Evolutionary conservation across 2,797 vertebrate genomes (phyloP).

Genomic region (Squalus acanthias): DNA sequence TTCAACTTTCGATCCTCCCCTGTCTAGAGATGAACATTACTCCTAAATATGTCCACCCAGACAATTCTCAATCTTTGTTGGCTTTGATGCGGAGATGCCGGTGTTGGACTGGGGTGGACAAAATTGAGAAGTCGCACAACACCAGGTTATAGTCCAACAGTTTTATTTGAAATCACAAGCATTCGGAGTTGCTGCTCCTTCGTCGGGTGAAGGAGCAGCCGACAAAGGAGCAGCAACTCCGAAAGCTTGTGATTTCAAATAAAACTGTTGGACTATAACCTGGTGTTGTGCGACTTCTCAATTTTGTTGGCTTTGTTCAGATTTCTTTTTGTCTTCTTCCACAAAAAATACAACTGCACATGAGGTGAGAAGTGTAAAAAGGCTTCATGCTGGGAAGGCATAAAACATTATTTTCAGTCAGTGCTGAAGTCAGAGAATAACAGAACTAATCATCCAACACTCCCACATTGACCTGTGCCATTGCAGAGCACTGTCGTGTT

Average conservation of each 20-base stretch:
- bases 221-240: too few relatives aligned
- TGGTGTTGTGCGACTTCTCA: too few relatives aligned
- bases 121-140: too few relatives aligned
- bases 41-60: neutral
- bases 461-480: neutral
- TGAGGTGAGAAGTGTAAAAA: neutral
- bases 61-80: neutral
- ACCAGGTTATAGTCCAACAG: too few relatives aligned
- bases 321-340: neutral
- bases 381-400: neutral
- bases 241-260: too few relatives aligned
- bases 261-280: too few relatives aligned
- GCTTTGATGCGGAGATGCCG: neutral
- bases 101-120: too few relatives aligned
- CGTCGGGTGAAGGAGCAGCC: too few relatives aligned
- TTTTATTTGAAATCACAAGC: too few relatives aligned
- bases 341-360: neutral
- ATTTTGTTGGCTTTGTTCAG: neutral
- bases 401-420: neutral
- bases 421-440: neutral
- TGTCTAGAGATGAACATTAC: neutral
- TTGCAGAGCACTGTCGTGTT: neutral
- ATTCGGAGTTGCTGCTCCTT: too few relatives aligned
- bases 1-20: neutral
- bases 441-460: neutral